Conservation (phyloP, 2,113 vertebrate genomes). For the Hyperopisus bebe region DNA sequence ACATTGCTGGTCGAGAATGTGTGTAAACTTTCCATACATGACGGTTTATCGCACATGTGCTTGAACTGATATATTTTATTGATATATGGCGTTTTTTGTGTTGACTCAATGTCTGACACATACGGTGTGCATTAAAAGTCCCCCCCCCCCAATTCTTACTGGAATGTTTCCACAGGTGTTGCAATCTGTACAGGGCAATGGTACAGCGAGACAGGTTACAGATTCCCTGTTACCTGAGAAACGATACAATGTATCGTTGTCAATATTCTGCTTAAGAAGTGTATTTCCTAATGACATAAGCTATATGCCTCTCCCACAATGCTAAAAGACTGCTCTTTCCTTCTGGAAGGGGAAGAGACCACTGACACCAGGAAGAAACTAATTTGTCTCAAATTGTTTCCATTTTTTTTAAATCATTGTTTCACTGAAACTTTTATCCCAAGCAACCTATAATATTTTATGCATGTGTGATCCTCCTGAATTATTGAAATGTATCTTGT, state of each 20-base stretch:
- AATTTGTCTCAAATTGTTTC: neutral
- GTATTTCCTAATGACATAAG: neutral
- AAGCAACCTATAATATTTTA: neutral
- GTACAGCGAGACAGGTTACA: neutral
- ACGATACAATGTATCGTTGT: neutral
- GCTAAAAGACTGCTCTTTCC: neutral
- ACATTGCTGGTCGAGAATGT: neutral
- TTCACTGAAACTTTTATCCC: neutral
- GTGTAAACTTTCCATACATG: neutral
- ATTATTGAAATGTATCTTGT: neutral
- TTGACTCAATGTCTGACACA: neutral
- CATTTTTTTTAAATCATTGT: neutral
- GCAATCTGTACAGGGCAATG: neutral
- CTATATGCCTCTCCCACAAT: neutral
- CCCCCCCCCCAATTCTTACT: neutral
- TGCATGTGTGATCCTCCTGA: neutral
- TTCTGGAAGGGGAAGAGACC: neutral
- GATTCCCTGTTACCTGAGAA: neutral
- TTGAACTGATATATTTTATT: conserved; percentile 1
- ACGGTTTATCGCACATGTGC: neutral
- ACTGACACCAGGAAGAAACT: neutral
- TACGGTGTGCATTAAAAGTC: neutral
- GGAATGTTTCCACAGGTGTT: conserved; percentile 16
- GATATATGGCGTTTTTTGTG: neutral
- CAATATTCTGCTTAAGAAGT: neutral